A percentile compares a stretch with the other conserved stretches of the same genome.
These are phyloP conservation scores for Chesias legatella DNA, from an alignment of 2,888 invertebrate genomes.

Conservation along the genomic window DNA sequence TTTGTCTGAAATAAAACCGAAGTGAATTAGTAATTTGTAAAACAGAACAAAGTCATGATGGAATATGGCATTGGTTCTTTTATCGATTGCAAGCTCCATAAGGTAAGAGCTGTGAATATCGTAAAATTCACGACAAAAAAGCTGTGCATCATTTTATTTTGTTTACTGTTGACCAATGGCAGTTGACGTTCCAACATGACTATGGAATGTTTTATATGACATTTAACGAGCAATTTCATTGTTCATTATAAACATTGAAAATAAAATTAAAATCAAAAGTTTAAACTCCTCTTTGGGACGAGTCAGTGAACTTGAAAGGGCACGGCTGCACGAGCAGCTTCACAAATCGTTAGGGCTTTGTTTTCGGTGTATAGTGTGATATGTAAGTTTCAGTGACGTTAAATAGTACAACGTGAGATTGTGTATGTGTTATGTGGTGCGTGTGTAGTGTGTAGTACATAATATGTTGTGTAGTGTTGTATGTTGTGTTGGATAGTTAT, in stretches of 20 bases:
- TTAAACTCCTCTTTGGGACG: constrained; percentile 44
- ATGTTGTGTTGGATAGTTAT: constrained; percentile 54
- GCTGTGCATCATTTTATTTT: constrained; percentile 8
- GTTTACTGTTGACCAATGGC: constrained; percentile 34
- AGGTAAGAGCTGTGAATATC: constrained; percentile 11
- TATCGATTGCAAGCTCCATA: constrained; percentile 10
- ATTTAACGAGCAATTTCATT: constrained; percentile 25
- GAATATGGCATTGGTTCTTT: constrained; percentile 50
- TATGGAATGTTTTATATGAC: constrained; percentile 22
- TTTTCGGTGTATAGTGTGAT: constrained; percentile 18
- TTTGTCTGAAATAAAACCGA: constrained; percentile 95
- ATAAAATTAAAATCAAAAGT: constrained; percentile 38
- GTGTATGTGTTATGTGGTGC: constrained; percentile 22
- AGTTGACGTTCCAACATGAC: constrained; percentile 54
- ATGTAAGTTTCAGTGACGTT: constrained; percentile 21
- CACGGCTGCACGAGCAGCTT: constrained; percentile 24
- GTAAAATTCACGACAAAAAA: constrained; percentile 28
- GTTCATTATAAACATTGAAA: constrained; percentile 25
- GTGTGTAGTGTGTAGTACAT: constrained; percentile 28
- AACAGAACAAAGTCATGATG: constrained; percentile 58
- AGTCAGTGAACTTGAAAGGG: constrained; percentile 45
- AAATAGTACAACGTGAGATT: constrained; percentile 25
- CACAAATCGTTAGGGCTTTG: constrained; percentile 27
- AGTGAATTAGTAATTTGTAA: constrained; percentile 53
- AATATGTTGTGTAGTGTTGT: constrained; percentile 24